Conservation (phyloP, 2,113 vertebrate species). For the Noturus placidus region DNA sequence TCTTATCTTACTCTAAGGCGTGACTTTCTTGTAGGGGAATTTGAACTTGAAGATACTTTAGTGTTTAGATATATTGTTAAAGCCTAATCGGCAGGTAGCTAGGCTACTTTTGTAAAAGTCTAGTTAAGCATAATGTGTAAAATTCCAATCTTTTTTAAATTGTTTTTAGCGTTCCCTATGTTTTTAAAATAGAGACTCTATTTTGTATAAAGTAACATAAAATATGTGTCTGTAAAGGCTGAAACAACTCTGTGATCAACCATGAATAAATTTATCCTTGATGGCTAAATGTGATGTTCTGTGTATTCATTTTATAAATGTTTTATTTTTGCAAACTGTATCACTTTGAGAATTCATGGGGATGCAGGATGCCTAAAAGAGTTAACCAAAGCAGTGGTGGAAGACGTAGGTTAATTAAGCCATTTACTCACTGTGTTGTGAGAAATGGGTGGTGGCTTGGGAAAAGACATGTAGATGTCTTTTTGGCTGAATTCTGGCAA, state of each 20-base stretch:
- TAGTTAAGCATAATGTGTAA: conserved; percentile 22
- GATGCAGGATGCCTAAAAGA: neutral
- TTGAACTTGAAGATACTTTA: conserved; percentile 20
- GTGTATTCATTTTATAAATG: neutral
- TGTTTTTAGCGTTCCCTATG: conserved; percentile 29
- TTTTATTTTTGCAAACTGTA: neutral
- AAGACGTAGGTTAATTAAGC: neutral
- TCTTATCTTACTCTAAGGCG: conserved; percentile 14
- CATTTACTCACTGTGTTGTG: neutral
- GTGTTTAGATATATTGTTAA: conserved; percentile 28
- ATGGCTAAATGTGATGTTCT: neutral
- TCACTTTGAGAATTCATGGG: neutral
- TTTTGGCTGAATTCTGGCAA: neutral
- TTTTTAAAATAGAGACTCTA: conserved; percentile 45
- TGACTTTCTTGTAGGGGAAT: conserved; percentile 27
- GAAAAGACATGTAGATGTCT: neutral
- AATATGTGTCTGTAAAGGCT: conserved; percentile 39
- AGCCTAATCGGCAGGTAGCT: conserved; percentile 1
- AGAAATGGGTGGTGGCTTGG: neutral
- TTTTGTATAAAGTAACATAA: conserved; percentile 50
- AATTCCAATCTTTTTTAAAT: conserved; percentile 20
- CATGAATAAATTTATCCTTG: conserved; percentile 23
- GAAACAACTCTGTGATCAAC: conserved; percentile 24
- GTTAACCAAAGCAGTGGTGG: neutral
- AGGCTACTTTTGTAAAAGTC: conserved; percentile 36